phyloP scores from a whole-genome alignment of 2,888 invertebrate species.

The Corythucha ciliata region DNA sequence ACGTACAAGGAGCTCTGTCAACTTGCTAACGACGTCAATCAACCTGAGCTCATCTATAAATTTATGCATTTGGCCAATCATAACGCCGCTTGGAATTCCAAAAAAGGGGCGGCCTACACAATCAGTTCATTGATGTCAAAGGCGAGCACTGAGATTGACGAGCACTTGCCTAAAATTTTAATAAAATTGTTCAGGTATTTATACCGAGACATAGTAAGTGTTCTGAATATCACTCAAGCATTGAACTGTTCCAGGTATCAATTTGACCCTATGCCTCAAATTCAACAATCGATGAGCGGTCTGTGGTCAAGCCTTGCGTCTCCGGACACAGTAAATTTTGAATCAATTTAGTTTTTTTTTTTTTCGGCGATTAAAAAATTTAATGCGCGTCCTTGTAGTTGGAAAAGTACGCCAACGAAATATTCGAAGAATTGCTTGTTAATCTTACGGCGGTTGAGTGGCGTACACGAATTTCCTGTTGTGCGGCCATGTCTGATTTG shows the following conservation, averaged over 20 bases:
- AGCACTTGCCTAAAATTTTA: slow-evolving; percentile 68
- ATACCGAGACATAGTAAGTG: not conserved
- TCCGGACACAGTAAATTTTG: slow-evolving; percentile 58
- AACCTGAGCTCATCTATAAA: slow-evolving; percentile 89
- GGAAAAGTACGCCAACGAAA: slow-evolving; percentile 70
- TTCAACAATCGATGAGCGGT: slow-evolving; percentile 85
- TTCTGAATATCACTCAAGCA: not conserved
- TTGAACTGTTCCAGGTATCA: slow-evolving; percentile 48
- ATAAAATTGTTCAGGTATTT: slow-evolving; percentile 47
- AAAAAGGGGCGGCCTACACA: slow-evolving; percentile 89
- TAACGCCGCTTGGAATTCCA: slow-evolving; percentile 89
- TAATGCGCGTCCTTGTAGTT: slow-evolving; percentile 50
- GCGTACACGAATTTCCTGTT: slow-evolving; percentile 85
- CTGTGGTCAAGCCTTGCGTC: slow-evolving; percentile 90
- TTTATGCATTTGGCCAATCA: slow-evolving; percentile 94
- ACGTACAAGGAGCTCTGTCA: slow-evolving; percentile 93
- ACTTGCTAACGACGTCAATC: slow-evolving; percentile 84
- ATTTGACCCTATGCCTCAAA: slow-evolving; percentile 85
- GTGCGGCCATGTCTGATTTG: slow-evolving; percentile 76
- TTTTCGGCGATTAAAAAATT: slow-evolving; percentile 15
- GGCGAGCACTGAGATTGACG: slow-evolving; percentile 72
- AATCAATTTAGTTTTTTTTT: slow-evolving; percentile 22
- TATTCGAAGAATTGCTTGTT: slow-evolving; percentile 65
- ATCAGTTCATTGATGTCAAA: slow-evolving; percentile 76
- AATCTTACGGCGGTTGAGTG: slow-evolving; percentile 79